Conservation (phyloP, 2,888 invertebrate genomes). For the Lasioglossum morio region DNA sequence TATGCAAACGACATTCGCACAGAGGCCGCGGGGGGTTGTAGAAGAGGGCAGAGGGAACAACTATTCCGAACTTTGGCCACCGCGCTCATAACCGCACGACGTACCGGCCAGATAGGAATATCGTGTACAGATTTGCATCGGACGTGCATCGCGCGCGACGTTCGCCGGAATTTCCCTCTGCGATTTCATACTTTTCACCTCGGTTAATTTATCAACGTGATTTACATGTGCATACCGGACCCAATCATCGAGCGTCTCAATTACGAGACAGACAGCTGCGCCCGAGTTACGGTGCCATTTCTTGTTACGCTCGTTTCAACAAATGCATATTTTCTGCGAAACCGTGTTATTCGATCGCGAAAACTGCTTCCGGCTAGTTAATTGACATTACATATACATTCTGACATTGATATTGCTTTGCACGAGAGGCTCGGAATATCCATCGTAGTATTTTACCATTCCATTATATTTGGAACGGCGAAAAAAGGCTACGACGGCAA, state of each 20-base stretch:
- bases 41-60: conserved; percentile 24
- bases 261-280: background rate
- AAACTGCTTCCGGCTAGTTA: background rate
- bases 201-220: background rate
- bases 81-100: conserved; percentile 37
- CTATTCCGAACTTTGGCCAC: conserved; percentile 47
- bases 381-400: background rate
- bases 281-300: background rate
- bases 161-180: background rate
- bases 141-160: conserved; percentile 30
- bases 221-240: background rate
- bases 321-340: background rate
- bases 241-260: background rate
- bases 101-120: conserved; percentile 51
- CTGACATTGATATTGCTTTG: background rate
- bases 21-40: background rate
- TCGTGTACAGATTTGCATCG: conserved; percentile 51
- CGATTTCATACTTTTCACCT: conserved; percentile 2
- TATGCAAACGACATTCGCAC: conserved; percentile 53
- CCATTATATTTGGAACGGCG: background rate
- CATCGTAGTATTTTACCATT: background rate
- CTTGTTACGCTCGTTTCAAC: background rate
- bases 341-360: background rate
- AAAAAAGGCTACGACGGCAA: background rate
- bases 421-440: background rate